phyloP scores from a whole-genome alignment of 2,888 invertebrate genomes.

The Xanthia togata region DNA sequence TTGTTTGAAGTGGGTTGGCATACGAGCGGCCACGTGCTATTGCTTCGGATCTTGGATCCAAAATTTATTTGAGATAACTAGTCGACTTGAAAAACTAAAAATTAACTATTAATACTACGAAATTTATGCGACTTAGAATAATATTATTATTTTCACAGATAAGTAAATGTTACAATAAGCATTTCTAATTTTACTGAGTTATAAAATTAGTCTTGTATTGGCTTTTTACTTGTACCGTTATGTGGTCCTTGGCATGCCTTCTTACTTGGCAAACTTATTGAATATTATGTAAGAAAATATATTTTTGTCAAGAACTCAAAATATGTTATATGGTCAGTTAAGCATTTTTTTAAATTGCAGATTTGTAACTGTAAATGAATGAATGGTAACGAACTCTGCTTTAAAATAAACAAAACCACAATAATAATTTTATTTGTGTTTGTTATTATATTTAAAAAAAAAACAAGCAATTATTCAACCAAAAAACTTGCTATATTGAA shows the following conservation, averaged over 20 bases:
- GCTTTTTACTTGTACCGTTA: conserved; percentile 44
- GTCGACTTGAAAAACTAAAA: conserved; percentile 67
- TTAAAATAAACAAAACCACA: neutral
- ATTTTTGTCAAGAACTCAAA: conserved; percentile 28
- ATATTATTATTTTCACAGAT: conserved; percentile 47
- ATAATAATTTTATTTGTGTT: neutral
- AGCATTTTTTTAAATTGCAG: conserved; percentile 5
- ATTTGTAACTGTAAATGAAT: conserved; percentile 7
- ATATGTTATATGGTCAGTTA: conserved; percentile 24
- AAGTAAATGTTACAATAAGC: conserved; percentile 59
- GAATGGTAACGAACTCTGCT: conserved; percentile 1
- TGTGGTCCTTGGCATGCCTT: conserved; percentile 41
- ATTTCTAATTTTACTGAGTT: conserved; percentile 60
- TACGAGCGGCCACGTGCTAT: conserved; percentile 49
- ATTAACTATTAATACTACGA: conserved; percentile 55
- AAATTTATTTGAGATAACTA: conserved; percentile 67
- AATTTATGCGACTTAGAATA: conserved; percentile 44
- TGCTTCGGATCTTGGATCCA: conserved; percentile 67
- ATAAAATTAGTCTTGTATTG: conserved; percentile 64
- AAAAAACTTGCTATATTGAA: neutral
- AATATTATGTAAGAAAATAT: conserved; percentile 33
- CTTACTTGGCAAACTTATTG: conserved; percentile 23
- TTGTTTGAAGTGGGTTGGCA: conserved; percentile 16
- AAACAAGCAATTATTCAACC: neutral
- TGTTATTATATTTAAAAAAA: conserved; percentile 2